These are phyloP conservation scores for Macropodus opercularis DNA, from an alignment of 2,797 vertebrate genomes.

Conservation along the genomic window DNA sequence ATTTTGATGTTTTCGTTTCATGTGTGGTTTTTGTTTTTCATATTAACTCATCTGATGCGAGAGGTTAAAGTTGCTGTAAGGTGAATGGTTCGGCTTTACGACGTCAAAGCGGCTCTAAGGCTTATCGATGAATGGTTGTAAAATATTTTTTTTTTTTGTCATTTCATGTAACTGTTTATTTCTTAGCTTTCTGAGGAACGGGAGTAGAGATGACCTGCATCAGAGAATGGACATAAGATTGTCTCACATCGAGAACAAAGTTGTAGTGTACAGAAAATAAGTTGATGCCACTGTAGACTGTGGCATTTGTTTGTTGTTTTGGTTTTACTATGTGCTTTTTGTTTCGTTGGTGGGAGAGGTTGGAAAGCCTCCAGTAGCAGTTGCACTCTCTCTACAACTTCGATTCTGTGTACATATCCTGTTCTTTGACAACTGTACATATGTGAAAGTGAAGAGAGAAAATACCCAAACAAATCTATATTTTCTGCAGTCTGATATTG, in stretches of 20 bases:
- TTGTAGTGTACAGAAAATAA: constrained; percentile 79
- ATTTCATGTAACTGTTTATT: constrained; percentile 66
- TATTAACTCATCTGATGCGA: constrained; percentile 26
- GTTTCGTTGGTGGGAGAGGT: constrained; percentile 65
- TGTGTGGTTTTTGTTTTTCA: constrained; percentile 35
- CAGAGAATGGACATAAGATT: constrained; percentile 66
- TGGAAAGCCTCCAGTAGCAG: constrained; percentile 74
- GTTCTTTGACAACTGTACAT: constrained; percentile 86
- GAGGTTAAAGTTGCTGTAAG: constrained; percentile 41
- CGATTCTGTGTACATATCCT: constrained; percentile 83
- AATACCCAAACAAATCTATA: constrained; percentile 87
- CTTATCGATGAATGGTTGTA: constrained; percentile 74
- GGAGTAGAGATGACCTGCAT: constrained; percentile 57
- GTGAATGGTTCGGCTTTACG: constrained; percentile 48
- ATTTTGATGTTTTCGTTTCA: constrained; percentile 50
- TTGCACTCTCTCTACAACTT: constrained; percentile 71
- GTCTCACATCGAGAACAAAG: constrained; percentile 76
- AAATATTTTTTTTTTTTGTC: constrained; percentile 63
- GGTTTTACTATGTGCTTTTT: constrained; percentile 65
- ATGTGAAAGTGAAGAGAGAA: constrained; percentile 85
- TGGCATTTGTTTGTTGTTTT: constrained; percentile 69
- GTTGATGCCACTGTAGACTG: constrained; percentile 68
- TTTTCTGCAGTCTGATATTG: constrained; percentile 87
- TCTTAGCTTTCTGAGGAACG: constrained; percentile 71
- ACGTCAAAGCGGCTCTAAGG: constrained; percentile 59